Evolutionary conservation across 2,113 vertebrate genomes (phyloP).

Genomic region (Trinectes maculatus): DNA sequence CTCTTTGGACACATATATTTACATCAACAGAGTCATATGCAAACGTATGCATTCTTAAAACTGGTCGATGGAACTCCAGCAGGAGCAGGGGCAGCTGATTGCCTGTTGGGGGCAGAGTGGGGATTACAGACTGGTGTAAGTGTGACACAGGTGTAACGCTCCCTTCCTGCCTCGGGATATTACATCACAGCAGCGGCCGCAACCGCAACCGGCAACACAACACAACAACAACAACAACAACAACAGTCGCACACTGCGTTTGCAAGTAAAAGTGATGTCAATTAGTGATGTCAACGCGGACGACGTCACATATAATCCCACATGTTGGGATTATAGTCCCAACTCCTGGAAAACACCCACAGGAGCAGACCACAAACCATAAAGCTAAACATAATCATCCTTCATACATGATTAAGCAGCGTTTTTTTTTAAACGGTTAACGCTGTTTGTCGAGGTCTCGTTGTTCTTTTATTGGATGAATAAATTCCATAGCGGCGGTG

Average conservation of each 20-base stretch:
- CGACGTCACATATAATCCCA: conserved; percentile 53
- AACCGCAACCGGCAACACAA: conserved; percentile 52
- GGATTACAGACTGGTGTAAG: conserved; percentile 21
- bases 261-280: conserved; percentile 35
- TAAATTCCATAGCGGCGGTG: conserved; percentile 35
- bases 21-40: too few relatives aligned
- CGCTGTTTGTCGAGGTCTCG: conserved; percentile 30
- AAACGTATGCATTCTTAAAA: too few relatives aligned
- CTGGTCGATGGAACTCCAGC: background rate
- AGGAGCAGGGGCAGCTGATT: conserved; percentile 5
- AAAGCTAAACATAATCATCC: conserved; percentile 23
- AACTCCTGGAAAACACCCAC: conserved; percentile 21
- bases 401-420: conserved; percentile 30
- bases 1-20: background rate
- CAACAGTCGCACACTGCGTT: conserved; percentile 42
- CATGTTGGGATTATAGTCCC: conserved; percentile 35
- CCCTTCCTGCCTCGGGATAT: conserved; percentile 21
- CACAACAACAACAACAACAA: conserved; percentile 63
- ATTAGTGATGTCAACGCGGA: conserved; percentile 48
- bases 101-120: conserved; percentile 26
- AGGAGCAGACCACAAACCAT: conserved; percentile 7
- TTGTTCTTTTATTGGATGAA: conserved; percentile 51
- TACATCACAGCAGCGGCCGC: conserved; percentile 11
- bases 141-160: conserved; percentile 13
- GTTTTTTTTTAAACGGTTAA: conserved; percentile 42